Evolutionary conservation across 2,888 invertebrate genomes (phyloP), one percentile per base, ranked within the genome.

Genomic region (Tipula confusa): DNA sequence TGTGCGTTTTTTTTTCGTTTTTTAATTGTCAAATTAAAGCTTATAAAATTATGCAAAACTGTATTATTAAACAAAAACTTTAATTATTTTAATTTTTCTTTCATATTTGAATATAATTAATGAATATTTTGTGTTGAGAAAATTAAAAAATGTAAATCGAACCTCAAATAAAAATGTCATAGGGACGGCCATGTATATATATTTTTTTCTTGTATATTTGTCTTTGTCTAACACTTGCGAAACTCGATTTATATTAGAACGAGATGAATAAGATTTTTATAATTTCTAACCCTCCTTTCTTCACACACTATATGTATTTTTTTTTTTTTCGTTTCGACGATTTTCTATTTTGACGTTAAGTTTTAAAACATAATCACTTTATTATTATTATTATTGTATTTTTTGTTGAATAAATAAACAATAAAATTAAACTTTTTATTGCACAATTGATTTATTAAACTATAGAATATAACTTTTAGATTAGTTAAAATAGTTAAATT

Each of bases 151-250:
- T n/a, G 36, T 38, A 36, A 38, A 38, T 29, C 83, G 80, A 79
- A 83, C 84, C 84, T 84, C 84, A 79, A 83, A 83, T 80, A 29
- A 38, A 83, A 84, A 84, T 64, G 84, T 84, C 84, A 84, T 84
- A 83, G 79, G 83, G 84, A 84, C 82, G 84, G 84, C 84, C 84
- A 84, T 84, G 84, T 83, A 84, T n/a, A n/a, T n/a, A n/a, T n/a
- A n/a, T n/a, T n/a, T n/a, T n/a, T 79, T 24, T 82, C 29, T 29
- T 80, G 2, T 80, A 29, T 29, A 13, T 29, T 80, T 80, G 13
- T 11, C 29, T 80, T 80, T 80, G 80, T 80, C 31, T 80, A 80
- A 2, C 80, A 80, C 80, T 29, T 29, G 31, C 29, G n/a, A 80
- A 15, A 29, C 7, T 64, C 64, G 11, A 43, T 9, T 24, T n/a